A percentile compares a stretch with the other conserved stretches of the same genome.
phyloP scores from a whole-genome alignment of 2,113 vertebrate species.

The Aptenodytes forsteri region DNA sequence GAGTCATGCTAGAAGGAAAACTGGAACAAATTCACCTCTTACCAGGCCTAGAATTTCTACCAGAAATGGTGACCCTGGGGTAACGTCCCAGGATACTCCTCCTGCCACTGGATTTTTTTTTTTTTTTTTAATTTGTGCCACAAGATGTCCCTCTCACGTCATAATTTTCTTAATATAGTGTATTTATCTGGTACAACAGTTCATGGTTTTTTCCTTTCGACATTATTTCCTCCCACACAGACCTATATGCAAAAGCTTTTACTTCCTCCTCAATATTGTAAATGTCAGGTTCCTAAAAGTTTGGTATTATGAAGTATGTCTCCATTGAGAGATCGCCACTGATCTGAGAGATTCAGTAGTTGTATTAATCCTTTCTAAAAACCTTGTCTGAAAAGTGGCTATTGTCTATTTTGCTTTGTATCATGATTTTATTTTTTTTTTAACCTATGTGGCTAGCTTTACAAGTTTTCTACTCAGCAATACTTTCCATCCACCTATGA shows the following conservation, averaged over 20 bases:
- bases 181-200: conserved; percentile 23
- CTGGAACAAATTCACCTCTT: not conserved
- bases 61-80: not conserved
- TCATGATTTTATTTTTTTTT: not conserved
- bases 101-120: not conserved
- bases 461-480: not conserved
- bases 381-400: not conserved
- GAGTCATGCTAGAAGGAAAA: not conserved
- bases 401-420: not conserved
- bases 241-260: not conserved
- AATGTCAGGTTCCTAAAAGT: not conserved
- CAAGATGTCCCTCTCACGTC: conserved; percentile 24
- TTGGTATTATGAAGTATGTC: not conserved
- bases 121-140: not conserved
- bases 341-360: not conserved
- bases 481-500: not conserved
- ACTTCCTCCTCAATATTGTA: conserved; percentile 14
- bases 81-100: not conserved
- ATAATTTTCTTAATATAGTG: conserved; percentile 8
- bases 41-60: not conserved
- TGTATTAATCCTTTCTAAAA: not conserved
- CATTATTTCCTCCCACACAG: conserved; percentile 3
- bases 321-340: not conserved
- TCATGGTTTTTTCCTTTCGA: not conserved
- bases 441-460: not conserved